A percentile compares a stretch with the other conserved stretches of the same genome.
Evolutionary conservation across 2,888 invertebrate genomes (phyloP).

Genomic region (Hypomecis punctinalis): DNA sequence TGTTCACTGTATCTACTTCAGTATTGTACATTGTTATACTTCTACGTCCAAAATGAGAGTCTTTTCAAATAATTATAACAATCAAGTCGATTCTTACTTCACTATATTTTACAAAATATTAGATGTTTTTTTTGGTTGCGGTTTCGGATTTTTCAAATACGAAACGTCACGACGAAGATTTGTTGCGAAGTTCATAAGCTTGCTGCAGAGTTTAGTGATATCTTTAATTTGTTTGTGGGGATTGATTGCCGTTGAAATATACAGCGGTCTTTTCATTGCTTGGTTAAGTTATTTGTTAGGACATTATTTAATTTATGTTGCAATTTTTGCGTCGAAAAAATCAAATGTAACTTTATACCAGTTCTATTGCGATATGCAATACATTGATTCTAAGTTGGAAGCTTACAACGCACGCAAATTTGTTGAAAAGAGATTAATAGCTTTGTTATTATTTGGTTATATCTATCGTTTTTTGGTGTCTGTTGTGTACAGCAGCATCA

Average conservation of each 20-base stretch:
- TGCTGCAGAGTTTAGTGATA: background rate
- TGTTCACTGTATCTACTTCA: no score
- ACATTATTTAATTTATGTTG: background rate
- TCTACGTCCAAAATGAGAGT: background rate
- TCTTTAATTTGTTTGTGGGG: background rate
- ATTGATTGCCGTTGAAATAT: background rate
- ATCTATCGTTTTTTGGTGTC: background rate
- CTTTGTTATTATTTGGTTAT: background rate
- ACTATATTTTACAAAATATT: background rate
- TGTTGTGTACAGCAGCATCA: background rate
- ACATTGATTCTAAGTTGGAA: background rate
- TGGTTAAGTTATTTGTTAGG: background rate
- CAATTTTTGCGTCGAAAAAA: background rate
- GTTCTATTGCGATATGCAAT: background rate
- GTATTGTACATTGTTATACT: no score
- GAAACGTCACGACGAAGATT: background rate
- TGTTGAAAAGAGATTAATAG: background rate
- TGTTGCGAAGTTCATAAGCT: background rate
- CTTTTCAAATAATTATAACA: background rate
- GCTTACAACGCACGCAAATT: background rate
- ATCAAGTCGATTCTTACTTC: background rate
- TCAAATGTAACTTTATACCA: slow-evolving; percentile 1
- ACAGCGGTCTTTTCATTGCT: background rate
- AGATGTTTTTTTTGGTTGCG: background rate
- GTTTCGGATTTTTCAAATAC: slow-evolving; percentile 5